Base-by-base conservation (phyloP, 2,797 vertebrate species). In the Enteromius argenteus region DNA sequence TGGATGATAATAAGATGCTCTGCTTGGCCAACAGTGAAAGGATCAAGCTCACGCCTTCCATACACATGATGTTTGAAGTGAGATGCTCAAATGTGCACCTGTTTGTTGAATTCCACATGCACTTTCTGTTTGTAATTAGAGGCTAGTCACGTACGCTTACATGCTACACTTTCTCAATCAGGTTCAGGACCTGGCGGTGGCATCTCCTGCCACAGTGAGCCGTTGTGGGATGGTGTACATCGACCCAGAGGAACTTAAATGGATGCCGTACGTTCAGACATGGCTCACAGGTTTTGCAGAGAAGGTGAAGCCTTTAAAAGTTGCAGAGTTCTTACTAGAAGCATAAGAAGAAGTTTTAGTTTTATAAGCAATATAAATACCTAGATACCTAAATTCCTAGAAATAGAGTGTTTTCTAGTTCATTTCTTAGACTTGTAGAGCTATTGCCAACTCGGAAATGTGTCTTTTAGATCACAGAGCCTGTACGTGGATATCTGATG, bases 1-100 rank as follows among this genome's bases (percentile, higher is more conserved):
- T 97, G 90, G 97, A 97, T 68, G 97, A 97, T 89, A 97, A 97
- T 90, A 97, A 97, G 91, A 97, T 97, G 96, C 95, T 97, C 69
- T 97, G 97, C 84, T 90, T 97, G 90, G 96, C 97, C 13, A 98
- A 97, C 90, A 96, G 96, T 81, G 97, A 97, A 88, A 91, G 97
- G 85, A 97, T 98, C 91, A 98, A 97, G 89, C 95, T 98, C 53
- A 97, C 96, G 0, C 90, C 95, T 21, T 93, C 95, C n/a, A 96
- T 97, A 79, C 97, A 96, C 89, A 97, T 97, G 96, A 27, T 98
- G 87, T 98, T 98, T 92, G 97, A 98, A 95, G 97, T 98, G 69
- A 88, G 90, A 66, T 15, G 42, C 37, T 1, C 23, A 62, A 58
- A 37, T 21, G 32, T 60, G 6, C 23, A 53, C 11, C 6, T 7